A percentile compares a stretch with the other conserved stretches of the same genome.
These are phyloP conservation scores for Seira sanloemensis DNA, from an alignment of 2,888 invertebrate species.

Conservation along the genomic window DNA sequence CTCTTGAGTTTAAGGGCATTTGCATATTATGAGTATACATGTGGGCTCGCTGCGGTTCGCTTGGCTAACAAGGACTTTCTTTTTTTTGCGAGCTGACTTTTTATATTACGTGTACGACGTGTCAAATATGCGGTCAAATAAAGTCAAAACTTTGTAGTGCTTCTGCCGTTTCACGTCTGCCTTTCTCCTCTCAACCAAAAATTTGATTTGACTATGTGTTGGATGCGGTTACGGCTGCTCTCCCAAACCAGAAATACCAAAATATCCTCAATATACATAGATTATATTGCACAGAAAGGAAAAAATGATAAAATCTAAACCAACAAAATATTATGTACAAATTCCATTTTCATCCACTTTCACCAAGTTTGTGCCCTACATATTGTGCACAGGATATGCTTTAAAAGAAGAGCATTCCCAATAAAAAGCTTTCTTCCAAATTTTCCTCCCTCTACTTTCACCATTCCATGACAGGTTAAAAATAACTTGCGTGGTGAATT, in stretches of 20 bases:
- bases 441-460: neutral
- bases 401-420: neutral
- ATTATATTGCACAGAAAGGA: too few species aligned
- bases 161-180: neutral
- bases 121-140: slow-evolving; percentile 19
- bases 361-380: neutral
- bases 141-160: neutral
- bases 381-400: too few species aligned
- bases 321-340: neutral
- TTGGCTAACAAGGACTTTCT: neutral
- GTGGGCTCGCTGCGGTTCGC: neutral
- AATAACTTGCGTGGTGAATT: neutral
- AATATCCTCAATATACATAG: neutral
- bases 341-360: neutral
- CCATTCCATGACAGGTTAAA: neutral
- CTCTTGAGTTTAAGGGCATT: slow-evolving; percentile 14
- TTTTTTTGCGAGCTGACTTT: neutral
- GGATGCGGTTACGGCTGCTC: neutral
- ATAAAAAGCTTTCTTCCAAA: too few species aligned
- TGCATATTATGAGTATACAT: slow-evolving; percentile 33
- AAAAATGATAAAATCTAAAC: neutral
- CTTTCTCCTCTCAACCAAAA: neutral
- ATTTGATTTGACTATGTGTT: neutral
- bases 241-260: neutral
- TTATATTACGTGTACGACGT: neutral